Evolutionary conservation across 2,797 vertebrate genomes (phyloP), one percentile per base, ranked within the genome.

Genomic region (Eutrigla gurnardus): DNA sequence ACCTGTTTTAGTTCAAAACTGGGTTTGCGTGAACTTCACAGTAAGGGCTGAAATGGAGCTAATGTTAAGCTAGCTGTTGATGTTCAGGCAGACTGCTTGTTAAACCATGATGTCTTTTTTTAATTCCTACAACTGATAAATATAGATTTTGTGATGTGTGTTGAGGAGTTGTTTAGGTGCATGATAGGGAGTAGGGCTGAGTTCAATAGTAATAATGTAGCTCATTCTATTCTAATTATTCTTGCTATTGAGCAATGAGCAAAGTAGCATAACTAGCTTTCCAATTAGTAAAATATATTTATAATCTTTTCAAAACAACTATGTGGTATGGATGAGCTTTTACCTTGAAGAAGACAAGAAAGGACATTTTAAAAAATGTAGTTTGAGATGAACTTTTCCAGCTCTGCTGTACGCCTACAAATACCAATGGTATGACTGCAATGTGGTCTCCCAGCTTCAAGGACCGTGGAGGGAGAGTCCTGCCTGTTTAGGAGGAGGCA

Each of bases 401-500:
- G 37, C 14, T 59, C 42, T 45, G 55, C 40, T 58, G 53, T 65
- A 69, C 50, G 12, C 47, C 55, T 79, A 70, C 46, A 63, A 77
- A 43, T 61, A 50, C 54, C 54, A 62, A 40, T 46, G 75, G 59
- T 69, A 73, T 85, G 71, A 84, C 77, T 73, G 70, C 70, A 82
- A 76, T 84, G 73, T 75, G 69, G 46, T 74, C 65, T 58, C 49
- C 36, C 52, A 35, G 59, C 59, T 50, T 63, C 15, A 33, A 59
- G 67, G 50, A 75, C 54, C 63, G 60, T 62, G 57, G 57, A 65
- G 50, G 35, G 37, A 57, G 64, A 70, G 70, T 65, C 52, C 43
- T 33, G 82, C 54, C 52, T 77, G 82, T 87, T 84, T 59, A 82
- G 81, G 70, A 81, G 66, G 77, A 91, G 78, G 86, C 82, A 86